A percentile compares a stretch with the other conserved stretches of the same genome.
Evolutionary conservation across 2,797 vertebrate genomes (phyloP).

Genomic region (Xiphophorus birchmanni): DNA sequence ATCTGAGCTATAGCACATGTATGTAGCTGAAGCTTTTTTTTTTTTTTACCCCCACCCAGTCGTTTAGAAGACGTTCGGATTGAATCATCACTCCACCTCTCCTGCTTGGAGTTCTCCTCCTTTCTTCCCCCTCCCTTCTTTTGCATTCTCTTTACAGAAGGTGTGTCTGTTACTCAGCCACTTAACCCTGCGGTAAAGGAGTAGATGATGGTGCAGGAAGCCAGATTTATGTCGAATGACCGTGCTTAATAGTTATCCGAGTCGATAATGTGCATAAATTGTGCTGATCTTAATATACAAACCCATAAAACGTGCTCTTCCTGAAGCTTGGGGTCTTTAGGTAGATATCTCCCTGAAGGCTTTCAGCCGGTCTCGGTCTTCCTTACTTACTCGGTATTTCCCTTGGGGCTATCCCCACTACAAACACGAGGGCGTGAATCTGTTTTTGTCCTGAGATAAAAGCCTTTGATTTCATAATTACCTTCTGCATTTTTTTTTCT

Average conservation of each 20-base stretch:
- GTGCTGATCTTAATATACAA: too few relatives aligned
- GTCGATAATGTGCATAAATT: neutral
- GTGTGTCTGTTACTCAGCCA: constrained; percentile 63
- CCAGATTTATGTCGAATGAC: neutral
- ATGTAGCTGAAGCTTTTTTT: constrained; percentile 1
- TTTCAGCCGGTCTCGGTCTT: constrained; percentile 21
- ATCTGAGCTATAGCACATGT: neutral
- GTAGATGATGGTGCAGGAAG: neutral
- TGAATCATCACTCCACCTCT: neutral
- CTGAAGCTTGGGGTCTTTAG: neutral
- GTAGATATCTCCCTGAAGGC: constrained; percentile 32
- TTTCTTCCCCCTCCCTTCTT: constrained; percentile 23
- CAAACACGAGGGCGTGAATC: constrained; percentile 17
- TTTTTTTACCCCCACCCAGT: neutral
- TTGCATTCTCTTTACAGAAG: constrained; percentile 67
- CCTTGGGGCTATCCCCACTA: constrained; percentile 5
- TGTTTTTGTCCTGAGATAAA: constrained; percentile 24
- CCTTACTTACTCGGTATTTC: constrained; percentile 18
- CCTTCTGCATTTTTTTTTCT: constrained; percentile 15
- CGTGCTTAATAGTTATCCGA: neutral
- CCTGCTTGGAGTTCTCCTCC: constrained; percentile 1
- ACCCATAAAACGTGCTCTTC: neutral
- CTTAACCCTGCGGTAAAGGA: constrained; percentile 37
- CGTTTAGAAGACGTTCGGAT: neutral
- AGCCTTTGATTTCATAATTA: constrained; percentile 27